A percentile compares a stretch with the other conserved stretches of the same genome.
Evolutionary conservation across 1,140 invertebrate species (phyloP).

Genomic region (Archivesica marissinica): DNA sequence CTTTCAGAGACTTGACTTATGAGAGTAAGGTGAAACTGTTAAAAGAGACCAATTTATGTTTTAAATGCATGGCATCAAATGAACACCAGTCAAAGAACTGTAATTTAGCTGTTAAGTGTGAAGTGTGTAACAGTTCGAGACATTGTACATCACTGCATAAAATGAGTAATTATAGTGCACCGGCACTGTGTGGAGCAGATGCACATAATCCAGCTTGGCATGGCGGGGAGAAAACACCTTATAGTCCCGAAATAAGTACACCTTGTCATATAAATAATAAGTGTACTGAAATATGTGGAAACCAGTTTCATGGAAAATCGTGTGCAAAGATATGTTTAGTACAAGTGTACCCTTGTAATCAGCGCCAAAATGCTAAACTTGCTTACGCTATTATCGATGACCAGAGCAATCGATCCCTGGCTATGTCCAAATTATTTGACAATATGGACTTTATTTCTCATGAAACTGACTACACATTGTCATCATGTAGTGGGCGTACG

Average conservation of each 20-base stretch:
- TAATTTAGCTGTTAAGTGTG: background rate
- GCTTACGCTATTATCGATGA: slow-evolving; percentile 9
- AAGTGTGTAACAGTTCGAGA: background rate
- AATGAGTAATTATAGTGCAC: background rate
- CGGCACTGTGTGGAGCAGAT: background rate
- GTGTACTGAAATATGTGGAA: slow-evolving; percentile 10
- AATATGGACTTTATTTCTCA: background rate
- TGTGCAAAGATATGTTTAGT: slow-evolving; percentile 16
- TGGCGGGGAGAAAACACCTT: background rate
- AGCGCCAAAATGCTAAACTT: background rate
- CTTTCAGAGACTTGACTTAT: background rate
- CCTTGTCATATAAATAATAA: background rate
- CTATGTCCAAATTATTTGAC: slow-evolving; percentile 9
- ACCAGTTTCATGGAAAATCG: slow-evolving; percentile 5
- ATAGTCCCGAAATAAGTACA: background rate
- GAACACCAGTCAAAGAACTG: background rate
- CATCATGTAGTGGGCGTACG: background rate
- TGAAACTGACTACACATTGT: background rate
- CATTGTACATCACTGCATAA: background rate
- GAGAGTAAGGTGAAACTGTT: slow-evolving; percentile 12
- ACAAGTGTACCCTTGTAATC: background rate
- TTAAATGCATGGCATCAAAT: background rate
- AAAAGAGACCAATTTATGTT: background rate
- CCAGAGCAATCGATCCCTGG: slow-evolving; percentile 12
- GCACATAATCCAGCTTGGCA: background rate